Evolutionary conservation across 1,140 invertebrate genomes (phyloP).

Genomic region (Cydia fagiglandana): DNA sequence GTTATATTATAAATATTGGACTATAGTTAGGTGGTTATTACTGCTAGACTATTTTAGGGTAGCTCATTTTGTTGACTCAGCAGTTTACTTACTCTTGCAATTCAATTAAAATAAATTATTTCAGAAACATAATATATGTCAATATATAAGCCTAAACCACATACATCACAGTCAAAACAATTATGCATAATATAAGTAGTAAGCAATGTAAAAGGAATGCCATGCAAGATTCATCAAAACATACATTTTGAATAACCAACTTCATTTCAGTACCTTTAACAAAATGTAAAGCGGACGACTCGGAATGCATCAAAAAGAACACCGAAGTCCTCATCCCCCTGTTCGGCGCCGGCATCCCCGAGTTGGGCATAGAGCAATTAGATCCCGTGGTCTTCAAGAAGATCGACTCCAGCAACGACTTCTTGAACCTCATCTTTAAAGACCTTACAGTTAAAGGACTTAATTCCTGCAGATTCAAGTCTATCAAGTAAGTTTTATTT

Average conservation of each 20-base stretch:
- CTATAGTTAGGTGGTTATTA: too few relatives aligned
- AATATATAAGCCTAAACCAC: too few relatives aligned
- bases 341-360: slow-evolving; percentile 42
- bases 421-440: slow-evolving; percentile 41
- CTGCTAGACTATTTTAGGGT: too few relatives aligned
- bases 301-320: slow-evolving; percentile 40
- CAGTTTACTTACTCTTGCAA: neutral
- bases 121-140: too few relatives aligned
- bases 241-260: neutral
- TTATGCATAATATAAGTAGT: too few relatives aligned
- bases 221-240: too few relatives aligned
- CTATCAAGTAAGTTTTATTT: slow-evolving; percentile 40
- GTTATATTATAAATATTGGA: too few relatives aligned
- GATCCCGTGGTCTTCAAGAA: slow-evolving; percentile 41
- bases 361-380: slow-evolving; percentile 38
- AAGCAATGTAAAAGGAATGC: too few relatives aligned
- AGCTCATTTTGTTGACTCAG: too few relatives aligned
- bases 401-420: slow-evolving; percentile 39
- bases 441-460: slow-evolving; percentile 41
- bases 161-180: too few relatives aligned
- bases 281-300: slow-evolving; percentile 40
- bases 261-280: slow-evolving; percentile 34
- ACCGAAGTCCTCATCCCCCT: slow-evolving; percentile 32
- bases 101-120: too few relatives aligned
- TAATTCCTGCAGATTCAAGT: slow-evolving; percentile 42